Evolutionary conservation across 1,140 invertebrate genomes (phyloP), one percentile per base, ranked within the genome.

Genomic region (Lepidurus apus): DNA sequence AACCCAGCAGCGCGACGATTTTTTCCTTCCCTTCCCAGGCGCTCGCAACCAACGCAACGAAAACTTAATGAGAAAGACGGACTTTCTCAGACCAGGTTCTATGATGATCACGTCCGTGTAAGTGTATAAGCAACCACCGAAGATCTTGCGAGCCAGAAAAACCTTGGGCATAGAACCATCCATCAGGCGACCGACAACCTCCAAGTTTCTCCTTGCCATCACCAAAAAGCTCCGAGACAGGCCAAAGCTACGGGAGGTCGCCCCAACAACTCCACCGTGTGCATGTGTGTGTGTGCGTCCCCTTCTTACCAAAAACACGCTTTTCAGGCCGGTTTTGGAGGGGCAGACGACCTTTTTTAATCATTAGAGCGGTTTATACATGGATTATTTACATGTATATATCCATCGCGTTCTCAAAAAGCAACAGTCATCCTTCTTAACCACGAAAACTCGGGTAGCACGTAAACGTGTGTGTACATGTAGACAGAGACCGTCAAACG

Each of bases 101-200:
- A 65, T 4, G 53, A 65, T 65, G 53, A 65, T 65, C 34, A 34
- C 34, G 34, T 34, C 3, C 34, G 34, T 34, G 3, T 34, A 34
- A 65, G 21, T 65, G 53, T 65, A 21, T 65, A 65, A 21, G 53
- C 53, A 65, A 65, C 17, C 7, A 13, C 21, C 17, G 7, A 11
- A 65, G 53, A 47, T 11, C 17, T 9, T 65, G 17, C 53, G 34
- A 34, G 34, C 53, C 17, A 65, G 17, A 65, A 65, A 65, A 65
- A 65, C 53, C 53, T 65, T 65, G 53, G 53, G 53, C 53, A 65
- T 65, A 65, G 17, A 65, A 65, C 53, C 53, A 65, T 65, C 53
- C 53, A 65, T 65, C 53, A 65, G n/a, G 6, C 53, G 53, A 65
- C 53, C 53, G 53, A 65, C 53, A 65, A 21, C 53, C 21, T 65